Evolutionary conservation across 2,888 invertebrate genomes (phyloP).

Genomic region (Athalia rosae): DNA sequence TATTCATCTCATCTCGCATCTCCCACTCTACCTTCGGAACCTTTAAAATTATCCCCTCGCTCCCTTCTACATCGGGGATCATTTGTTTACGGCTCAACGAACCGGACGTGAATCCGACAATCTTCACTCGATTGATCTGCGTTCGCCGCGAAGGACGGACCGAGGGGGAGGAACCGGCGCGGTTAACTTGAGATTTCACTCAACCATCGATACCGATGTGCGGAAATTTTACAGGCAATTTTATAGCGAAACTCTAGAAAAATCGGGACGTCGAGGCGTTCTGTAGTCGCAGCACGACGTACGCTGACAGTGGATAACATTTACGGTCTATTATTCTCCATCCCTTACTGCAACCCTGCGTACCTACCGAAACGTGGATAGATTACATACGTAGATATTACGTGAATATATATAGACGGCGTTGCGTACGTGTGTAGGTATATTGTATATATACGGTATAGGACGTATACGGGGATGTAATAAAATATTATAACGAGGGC

Average conservation of each 20-base stretch:
- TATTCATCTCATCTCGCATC: not conserved
- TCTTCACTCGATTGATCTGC: slow-evolving; percentile 21
- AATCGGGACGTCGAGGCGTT: not conserved
- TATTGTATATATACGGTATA: not conserved
- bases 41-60: no score
- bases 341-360: not conserved
- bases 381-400: no score
- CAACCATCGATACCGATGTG: no score
- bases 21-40: not conserved
- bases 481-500: slow-evolving; percentile 73
- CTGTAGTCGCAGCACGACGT: not conserved
- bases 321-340: slow-evolving; percentile 34
- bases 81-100: slow-evolving; percentile 8
- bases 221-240: no score
- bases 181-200: no score
- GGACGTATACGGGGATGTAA: slow-evolving; percentile 54
- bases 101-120: not conserved
- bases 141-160: not conserved
- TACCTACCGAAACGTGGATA: not conserved
- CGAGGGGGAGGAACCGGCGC: no score
- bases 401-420: not conserved
- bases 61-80: not conserved
- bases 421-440: not conserved
- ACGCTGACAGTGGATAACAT: slow-evolving; percentile 8
- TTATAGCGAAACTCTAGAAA: no score